Conservation (phyloP, 2,113 vertebrate genomes). For the Daboia siamensis region DNA sequence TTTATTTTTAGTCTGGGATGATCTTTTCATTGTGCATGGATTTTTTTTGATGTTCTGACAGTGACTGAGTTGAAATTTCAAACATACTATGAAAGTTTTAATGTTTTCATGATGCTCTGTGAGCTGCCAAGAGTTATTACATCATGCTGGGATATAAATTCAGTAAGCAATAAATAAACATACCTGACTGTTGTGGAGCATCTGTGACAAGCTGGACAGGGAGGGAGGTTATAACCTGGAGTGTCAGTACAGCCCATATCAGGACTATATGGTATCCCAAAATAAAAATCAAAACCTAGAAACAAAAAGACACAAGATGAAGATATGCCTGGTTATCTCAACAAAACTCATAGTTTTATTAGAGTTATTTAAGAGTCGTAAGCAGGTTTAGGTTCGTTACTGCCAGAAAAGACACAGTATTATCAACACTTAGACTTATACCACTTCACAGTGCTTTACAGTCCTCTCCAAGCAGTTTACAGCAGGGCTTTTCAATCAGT, state of each 20-base stretch:
- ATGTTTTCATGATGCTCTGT: background rate
- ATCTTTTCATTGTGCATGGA: background rate
- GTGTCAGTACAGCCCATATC: conserved; percentile 95
- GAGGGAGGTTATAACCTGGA: conserved; percentile 83
- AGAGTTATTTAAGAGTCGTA: background rate
- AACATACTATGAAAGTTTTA: background rate
- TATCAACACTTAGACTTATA: background rate
- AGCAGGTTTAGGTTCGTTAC: background rate
- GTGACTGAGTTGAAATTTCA: background rate
- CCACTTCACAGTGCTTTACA: background rate
- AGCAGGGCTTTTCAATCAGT: background rate
- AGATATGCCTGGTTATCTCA: accelerated
- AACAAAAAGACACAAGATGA: background rate
- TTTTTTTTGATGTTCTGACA: background rate
- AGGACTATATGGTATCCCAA: conserved; percentile 93
- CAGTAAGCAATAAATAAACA: background rate
- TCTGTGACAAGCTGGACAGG: conserved; percentile 75
- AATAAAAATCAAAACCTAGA: conserved; percentile 93
- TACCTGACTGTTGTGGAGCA: conserved; percentile 42
- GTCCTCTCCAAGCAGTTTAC: background rate
- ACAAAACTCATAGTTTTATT: background rate
- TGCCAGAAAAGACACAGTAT: background rate
- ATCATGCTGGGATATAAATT: background rate
- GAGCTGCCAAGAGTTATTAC: background rate
- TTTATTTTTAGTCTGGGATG: background rate